Conservation (phyloP, 2,888 invertebrate species). For the Diachrysia chrysitis region DNA sequence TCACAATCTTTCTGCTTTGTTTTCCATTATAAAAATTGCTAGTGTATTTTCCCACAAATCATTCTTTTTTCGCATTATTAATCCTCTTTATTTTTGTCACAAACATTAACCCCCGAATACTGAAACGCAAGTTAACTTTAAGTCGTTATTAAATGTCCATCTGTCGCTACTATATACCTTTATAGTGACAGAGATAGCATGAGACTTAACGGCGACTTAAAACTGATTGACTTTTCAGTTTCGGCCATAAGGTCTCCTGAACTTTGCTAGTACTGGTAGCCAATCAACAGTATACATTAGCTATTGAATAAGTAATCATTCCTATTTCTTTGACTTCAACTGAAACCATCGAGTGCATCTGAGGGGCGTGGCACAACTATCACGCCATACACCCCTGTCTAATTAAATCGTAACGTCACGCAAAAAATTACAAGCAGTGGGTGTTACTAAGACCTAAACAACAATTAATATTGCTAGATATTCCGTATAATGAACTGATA, state of each 20-base stretch:
- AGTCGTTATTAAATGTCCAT: no score
- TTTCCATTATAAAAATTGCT: no score
- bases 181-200: no score
- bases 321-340: conserved; percentile 6
- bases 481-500: conserved; percentile 35
- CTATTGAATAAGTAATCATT: not conserved
- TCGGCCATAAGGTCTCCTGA: no score
- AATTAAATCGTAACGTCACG: conserved; percentile 40
- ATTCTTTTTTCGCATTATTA: no score
- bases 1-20: not conserved
- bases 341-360: conserved; percentile 23
- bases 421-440: conserved; percentile 42
- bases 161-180: no score
- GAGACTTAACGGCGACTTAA: no score
- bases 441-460: conserved; percentile 48
- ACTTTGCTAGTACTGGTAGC: not conserved
- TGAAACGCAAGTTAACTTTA: no score
- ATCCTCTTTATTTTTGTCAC: no score
- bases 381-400: conserved; percentile 48
- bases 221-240: no score
- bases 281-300: not conserved
- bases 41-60: no score
- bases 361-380: conserved; percentile 35
- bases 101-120: no score
- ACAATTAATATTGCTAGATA: conserved; percentile 50